Percentiles rank a stretch among this genome's conserved stretches.
phyloP scores from a whole-genome alignment of 2,113 vertebrate species.

The Isurus oxyrinchus region DNA sequence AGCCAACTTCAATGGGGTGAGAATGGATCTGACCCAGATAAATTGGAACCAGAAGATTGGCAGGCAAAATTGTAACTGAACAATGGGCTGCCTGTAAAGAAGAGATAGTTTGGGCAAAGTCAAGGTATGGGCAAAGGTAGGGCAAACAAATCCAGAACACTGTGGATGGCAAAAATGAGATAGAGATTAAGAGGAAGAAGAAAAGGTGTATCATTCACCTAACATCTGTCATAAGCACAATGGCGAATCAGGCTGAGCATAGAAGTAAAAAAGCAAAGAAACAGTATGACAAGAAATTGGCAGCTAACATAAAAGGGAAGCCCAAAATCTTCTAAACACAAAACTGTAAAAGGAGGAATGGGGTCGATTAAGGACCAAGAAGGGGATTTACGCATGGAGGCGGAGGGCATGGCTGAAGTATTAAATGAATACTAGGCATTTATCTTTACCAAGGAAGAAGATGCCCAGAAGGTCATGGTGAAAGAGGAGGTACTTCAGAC shows the following conservation, averaged over 20 bases:
- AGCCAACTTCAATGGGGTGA: too few relatives aligned
- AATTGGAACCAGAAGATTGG: background rate
- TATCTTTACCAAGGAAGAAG: background rate
- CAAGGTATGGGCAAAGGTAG: background rate
- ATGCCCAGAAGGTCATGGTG: background rate
- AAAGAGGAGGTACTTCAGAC: background rate
- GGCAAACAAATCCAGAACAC: background rate
- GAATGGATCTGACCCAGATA: background rate
- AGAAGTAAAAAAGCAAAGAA: too few relatives aligned
- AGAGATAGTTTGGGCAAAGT: background rate
- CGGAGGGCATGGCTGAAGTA: background rate
- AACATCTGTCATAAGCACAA: too few relatives aligned
- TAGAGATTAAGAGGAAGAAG: too few relatives aligned
- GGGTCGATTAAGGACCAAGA: background rate
- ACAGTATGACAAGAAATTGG: too few relatives aligned
- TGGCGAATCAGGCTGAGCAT: too few relatives aligned
- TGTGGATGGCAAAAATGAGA: too few relatives aligned
- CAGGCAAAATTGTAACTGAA: background rate
- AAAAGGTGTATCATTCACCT: too few relatives aligned
- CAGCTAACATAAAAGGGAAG: too few relatives aligned
- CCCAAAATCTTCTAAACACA: too few relatives aligned
- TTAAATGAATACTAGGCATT: background rate
- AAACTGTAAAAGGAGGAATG: background rate
- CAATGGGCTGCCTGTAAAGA: background rate
- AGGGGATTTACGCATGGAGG: background rate